Evolutionary conservation across 2,113 vertebrate genomes (phyloP), one percentile per base, ranked within the genome.

Genomic region (Nothocercus nigrocapillus): DNA sequence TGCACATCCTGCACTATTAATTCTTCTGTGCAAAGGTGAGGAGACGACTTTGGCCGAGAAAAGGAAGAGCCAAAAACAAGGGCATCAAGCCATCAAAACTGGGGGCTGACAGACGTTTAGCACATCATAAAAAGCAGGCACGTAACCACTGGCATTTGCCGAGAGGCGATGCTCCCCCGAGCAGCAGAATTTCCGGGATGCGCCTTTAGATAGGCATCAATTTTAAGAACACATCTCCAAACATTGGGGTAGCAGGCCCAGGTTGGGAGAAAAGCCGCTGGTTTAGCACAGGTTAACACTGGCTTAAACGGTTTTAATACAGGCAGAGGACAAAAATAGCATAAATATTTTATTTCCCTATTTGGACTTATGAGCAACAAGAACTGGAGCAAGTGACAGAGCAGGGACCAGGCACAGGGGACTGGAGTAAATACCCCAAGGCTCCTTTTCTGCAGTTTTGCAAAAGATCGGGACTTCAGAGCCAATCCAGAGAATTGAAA

Each of bases 131-230:
- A 61, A 56, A 17, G 7, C 34, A 86, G 44, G 42, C 27, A 58
- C 0, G 2, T 2, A 10, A 58, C 74, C 81, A 0, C 5, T 21
- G 22, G 0, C 1, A 13, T 51, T 51, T 32, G 25, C 30, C 63
- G 38, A 63, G 54, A 45, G 0, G 0, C 0, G 2, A 61, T 1
- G 5, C 15, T 66, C 63, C 82, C 47, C 11, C 5, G 22, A 21
- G 32, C 44, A 59, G 61, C 8, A 20, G 44, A 61, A 47, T 62
- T 72, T 68, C 42, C 64, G 20, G 14, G 5, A 32, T 0, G 5
- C 7, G 44, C 62, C 64, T 12, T 45, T 17, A 25, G 68, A 6
- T 28, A 22, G 4, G 28, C 36, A 36, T 34, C 44, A 24, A 24
- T 25, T 53, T 32, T 32, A 64, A 85, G 77, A 91, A 16, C 12